These are phyloP conservation scores for Rhogogaster chlorosoma DNA, from an alignment of 2,888 invertebrate genomes.

Conservation along the genomic window DNA sequence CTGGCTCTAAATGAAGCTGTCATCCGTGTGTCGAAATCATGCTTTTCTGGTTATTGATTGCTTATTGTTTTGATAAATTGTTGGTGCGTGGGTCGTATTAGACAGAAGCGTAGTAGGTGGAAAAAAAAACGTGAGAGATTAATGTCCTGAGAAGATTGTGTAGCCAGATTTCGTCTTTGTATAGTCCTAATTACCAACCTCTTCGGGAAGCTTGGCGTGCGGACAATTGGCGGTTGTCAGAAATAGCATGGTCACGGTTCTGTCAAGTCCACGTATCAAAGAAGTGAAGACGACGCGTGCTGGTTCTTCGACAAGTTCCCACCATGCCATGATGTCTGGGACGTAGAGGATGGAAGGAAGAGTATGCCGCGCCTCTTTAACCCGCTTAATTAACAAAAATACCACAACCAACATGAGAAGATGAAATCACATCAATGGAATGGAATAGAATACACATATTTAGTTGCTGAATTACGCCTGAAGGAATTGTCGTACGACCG, in stretches of 20 bases:
- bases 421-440: background rate
- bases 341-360: conserved; percentile 72
- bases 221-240: conserved; percentile 70
- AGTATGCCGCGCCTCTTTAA: conserved; percentile 65
- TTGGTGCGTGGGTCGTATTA: background rate
- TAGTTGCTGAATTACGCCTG: background rate
- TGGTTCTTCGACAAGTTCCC: conserved; percentile 72
- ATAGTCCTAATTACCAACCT: conserved; percentile 60
- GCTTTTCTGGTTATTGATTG: background rate
- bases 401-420: background rate
- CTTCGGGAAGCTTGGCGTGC: conserved; percentile 68
- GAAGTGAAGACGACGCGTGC: conserved; percentile 70
- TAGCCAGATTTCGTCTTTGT: background rate
- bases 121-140: background rate
- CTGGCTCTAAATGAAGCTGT: background rate
- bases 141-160: conserved; percentile 14
- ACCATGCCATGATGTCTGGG: conserved; percentile 74
- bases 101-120: background rate
- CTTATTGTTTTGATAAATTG: background rate
- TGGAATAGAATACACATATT: background rate
- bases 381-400: conserved; percentile 61
- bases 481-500: background rate
- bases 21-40: background rate
- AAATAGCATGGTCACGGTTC: conserved; percentile 72
- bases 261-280: conserved; percentile 73